These are phyloP conservation scores for Holacanthus passer DNA, from an alignment of 2,113 vertebrate species.

Conservation along the genomic window DNA sequence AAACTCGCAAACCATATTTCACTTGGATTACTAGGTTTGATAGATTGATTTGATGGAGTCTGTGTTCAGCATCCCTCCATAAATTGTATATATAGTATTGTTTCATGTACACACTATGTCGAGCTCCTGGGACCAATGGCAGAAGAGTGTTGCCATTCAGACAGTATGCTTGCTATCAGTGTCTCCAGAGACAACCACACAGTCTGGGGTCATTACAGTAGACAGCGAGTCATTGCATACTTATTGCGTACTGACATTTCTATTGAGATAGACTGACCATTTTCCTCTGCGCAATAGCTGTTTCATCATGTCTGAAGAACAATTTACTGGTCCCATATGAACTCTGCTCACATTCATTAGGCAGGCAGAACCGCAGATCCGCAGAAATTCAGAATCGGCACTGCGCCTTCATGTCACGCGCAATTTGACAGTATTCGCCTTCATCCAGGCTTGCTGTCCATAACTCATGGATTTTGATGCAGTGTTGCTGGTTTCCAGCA, in stretches of 20 bases:
- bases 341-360: conserved; percentile 75
- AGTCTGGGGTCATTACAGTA: conserved; percentile 77
- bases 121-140: conserved; percentile 60
- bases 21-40: conserved; percentile 43
- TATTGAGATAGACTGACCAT: conserved; percentile 78
- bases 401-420: conserved; percentile 60
- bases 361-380: conserved; percentile 49
- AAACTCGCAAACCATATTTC: conserved; percentile 39
- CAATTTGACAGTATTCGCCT: conserved; percentile 68
- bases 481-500: conserved; percentile 36
- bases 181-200: conserved; percentile 66
- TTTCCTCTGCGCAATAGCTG: conserved; percentile 63
- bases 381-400: conserved; percentile 41
- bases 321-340: conserved; percentile 73
- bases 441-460: conserved; percentile 54
- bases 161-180: conserved; percentile 55
- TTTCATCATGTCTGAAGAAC: conserved; percentile 75
- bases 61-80: conserved; percentile 20
- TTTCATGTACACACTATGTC: conserved; percentile 39
- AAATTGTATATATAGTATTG: conserved; percentile 32
- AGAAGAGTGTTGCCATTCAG: conserved; percentile 56
- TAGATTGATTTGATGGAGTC: no score
- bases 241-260: conserved; percentile 77
- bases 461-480: conserved; percentile 67
- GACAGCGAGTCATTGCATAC: conserved; percentile 76